phyloP scores from a whole-genome alignment of 2,113 vertebrate species.

The Chrysemys picta region DNA sequence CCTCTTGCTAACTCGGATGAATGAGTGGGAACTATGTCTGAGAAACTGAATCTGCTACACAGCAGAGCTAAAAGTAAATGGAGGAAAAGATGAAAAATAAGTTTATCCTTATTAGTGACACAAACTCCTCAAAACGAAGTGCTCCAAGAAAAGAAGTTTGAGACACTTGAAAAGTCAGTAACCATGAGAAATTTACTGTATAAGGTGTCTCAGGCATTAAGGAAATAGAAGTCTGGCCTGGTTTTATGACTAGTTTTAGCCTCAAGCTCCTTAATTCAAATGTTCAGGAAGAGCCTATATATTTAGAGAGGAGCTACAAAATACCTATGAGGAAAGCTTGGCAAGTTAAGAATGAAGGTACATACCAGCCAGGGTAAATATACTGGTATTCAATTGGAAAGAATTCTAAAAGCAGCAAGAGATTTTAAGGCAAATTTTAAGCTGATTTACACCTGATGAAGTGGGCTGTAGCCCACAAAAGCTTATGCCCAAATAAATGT shows the following conservation, averaged over 20 bases:
- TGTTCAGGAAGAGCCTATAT: background rate
- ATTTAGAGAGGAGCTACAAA: background rate
- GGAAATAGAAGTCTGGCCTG: background rate
- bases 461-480: too few relatives aligned
- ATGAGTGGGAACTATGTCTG: background rate
- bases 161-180: background rate
- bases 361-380: background rate
- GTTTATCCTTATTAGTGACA: background rate
- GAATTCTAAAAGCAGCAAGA: background rate
- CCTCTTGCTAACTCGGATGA: background rate
- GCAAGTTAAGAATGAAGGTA: background rate
- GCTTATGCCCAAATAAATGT: too few relatives aligned
- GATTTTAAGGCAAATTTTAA: background rate
- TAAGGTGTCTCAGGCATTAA: background rate
- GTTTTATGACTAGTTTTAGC: background rate
- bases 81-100: background rate
- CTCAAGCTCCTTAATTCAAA: background rate
- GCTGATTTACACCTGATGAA: background rate
- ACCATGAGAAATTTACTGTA: background rate
- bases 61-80: background rate
- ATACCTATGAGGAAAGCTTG: background rate
- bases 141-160: background rate
- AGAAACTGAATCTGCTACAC: background rate
- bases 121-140: background rate
- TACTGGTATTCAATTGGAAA: background rate